A percentile compares a stretch with the other conserved stretches of the same genome.
These are phyloP conservation scores for Strigamia maritima DNA, from an alignment of 2,888 invertebrate species.

Conservation along the genomic window DNA sequence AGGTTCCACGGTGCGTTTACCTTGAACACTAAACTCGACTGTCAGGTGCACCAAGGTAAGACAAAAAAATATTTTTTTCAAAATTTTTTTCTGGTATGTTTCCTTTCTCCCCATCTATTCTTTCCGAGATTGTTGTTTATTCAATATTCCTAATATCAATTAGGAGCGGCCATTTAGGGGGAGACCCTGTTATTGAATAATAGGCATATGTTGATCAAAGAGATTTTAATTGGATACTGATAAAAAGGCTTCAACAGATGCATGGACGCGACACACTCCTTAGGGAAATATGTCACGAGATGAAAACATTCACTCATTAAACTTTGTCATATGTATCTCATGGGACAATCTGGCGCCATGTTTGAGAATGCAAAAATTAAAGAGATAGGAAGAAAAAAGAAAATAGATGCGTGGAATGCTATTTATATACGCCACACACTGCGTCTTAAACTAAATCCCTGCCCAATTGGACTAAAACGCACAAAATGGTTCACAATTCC, in stretches of 20 bases:
- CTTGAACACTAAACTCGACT: slow-evolving; percentile 38
- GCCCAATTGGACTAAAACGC: not conserved
- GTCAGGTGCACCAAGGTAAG: slow-evolving; percentile 38
- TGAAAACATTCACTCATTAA: not conserved
- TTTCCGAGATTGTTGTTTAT: not conserved
- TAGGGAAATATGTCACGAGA: not conserved
- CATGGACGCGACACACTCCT: not conserved
- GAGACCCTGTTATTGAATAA: not conserved
- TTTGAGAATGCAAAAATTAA: not conserved
- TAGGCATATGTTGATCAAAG: not conserved
- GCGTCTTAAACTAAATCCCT: not conserved
- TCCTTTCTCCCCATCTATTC: not conserved
- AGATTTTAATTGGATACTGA: not conserved
- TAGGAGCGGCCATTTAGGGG: not conserved
- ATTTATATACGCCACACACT: not conserved
- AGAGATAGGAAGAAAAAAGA: not conserved
- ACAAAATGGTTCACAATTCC: slow-evolving; percentile 20
- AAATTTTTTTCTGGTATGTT: not conserved
- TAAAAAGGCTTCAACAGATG: not conserved
- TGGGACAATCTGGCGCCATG: not conserved
- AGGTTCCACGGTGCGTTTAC: slow-evolving; percentile 38
- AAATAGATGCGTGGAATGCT: not conserved
- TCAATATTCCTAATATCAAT: not conserved
- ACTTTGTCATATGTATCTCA: not conserved
- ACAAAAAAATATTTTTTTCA: not conserved